Evolutionary conservation across 2,888 invertebrate species (phyloP).

Genomic region (Congeria kusceri): DNA sequence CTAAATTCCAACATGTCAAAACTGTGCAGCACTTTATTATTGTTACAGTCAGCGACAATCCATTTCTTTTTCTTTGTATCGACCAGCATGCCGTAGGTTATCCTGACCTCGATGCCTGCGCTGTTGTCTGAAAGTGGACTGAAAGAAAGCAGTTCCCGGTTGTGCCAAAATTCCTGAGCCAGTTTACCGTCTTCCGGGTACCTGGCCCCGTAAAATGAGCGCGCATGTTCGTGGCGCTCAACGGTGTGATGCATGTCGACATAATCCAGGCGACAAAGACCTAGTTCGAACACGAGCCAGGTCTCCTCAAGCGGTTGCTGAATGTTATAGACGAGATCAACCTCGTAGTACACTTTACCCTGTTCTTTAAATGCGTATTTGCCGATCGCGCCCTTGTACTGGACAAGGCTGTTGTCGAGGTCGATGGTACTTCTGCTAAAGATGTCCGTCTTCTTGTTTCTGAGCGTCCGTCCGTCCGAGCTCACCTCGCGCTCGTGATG

Average conservation of each 20-base stretch:
- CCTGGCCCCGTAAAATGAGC: constrained; percentile 71
- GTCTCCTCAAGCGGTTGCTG: constrained; percentile 71
- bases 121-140: constrained; percentile 66
- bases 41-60: constrained; percentile 65
- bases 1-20: constrained; percentile 66
- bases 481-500: constrained; percentile 69
- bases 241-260: constrained; percentile 72
- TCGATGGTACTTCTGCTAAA: constrained; percentile 38
- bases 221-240: constrained; percentile 68
- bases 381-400: constrained; percentile 71
- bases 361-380: constrained; percentile 62
- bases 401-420: constrained; percentile 54
- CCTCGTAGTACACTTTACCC: constrained; percentile 68
- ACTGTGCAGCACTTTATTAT: constrained; percentile 64
- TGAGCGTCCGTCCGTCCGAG: constrained; percentile 60
- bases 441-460: constrained; percentile 67
- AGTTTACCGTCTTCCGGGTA: constrained; percentile 71
- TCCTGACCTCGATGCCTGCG: constrained; percentile 61
- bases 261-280: constrained; percentile 67
- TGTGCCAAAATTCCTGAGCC: constrained; percentile 72
- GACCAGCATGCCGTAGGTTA: constrained; percentile 68
- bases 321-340: constrained; percentile 68
- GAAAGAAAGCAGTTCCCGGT: constrained; percentile 66
- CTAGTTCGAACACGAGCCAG: constrained; percentile 72
- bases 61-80: constrained; percentile 67